Percentiles rank a stretch among this genome's conserved stretches.
Conservation (phyloP, 2,797 vertebrate species). For the Numenius phaeopus region DNA sequence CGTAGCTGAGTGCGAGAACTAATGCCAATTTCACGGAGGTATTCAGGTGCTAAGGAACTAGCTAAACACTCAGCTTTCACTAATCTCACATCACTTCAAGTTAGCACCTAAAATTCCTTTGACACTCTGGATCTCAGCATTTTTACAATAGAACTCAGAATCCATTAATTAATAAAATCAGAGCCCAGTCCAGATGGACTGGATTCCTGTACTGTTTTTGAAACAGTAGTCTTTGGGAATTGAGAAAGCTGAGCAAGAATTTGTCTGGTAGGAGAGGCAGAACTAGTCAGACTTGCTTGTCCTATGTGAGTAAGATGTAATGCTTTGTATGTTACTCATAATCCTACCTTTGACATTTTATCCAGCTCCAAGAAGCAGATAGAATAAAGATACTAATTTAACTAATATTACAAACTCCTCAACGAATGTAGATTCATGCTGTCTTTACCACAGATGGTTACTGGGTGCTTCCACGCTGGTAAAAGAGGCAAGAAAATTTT, state of each 20-base stretch:
- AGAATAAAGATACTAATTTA: slow-evolving; percentile 1
- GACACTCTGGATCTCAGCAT: background rate
- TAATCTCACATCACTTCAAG: background rate
- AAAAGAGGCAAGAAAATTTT: background rate
- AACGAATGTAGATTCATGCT: background rate
- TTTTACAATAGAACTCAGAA: background rate
- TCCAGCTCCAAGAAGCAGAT: background rate
- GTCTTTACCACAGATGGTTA: background rate
- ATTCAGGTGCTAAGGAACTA: background rate
- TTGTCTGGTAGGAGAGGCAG: slow-evolving; percentile 23
- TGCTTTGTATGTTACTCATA: slow-evolving; percentile 15
- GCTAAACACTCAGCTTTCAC: background rate
- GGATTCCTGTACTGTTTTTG: slow-evolving; percentile 53
- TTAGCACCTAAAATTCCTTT: background rate
- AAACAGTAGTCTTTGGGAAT: slow-evolving; percentile 32
- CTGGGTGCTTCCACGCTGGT: background rate
- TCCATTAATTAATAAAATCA: slow-evolving; percentile 5
- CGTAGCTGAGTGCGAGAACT: background rate
- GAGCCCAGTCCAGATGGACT: background rate
- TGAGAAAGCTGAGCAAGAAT: slow-evolving; percentile 30
- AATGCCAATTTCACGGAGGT: background rate
- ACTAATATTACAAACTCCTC: background rate
- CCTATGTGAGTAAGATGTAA: background rate
- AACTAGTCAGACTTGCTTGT: slow-evolving; percentile 65
- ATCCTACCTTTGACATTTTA: slow-evolving; percentile 31